These are phyloP conservation scores for Phylloscopus trochilus DNA, from an alignment of 2,113 vertebrate genomes.

Conservation along the genomic window DNA sequence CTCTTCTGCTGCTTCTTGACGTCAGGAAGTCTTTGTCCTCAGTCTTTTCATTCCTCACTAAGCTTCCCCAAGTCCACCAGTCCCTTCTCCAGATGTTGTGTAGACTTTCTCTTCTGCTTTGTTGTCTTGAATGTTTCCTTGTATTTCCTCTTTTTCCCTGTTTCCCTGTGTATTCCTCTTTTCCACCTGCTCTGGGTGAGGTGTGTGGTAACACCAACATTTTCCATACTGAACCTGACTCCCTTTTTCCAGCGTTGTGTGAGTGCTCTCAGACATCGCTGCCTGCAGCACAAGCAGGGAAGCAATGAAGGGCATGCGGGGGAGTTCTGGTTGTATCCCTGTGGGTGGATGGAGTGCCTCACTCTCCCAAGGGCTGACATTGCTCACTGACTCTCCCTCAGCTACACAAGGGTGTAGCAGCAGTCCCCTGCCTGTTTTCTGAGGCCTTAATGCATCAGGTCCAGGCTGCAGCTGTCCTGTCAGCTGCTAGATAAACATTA, in stretches of 20 bases:
- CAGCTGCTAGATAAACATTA: conserved; percentile 1
- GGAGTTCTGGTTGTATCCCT: neutral
- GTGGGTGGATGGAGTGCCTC: neutral
- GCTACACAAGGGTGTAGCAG: neutral
- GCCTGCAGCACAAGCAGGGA: neutral
- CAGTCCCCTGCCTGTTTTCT: neutral
- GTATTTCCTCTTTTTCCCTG: neutral
- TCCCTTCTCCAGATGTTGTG: neutral
- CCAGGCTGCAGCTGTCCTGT: neutral
- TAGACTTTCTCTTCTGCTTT: neutral
- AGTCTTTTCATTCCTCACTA: neutral
- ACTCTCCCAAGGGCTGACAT: neutral
- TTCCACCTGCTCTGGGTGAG: neutral
- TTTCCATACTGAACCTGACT: neutral
- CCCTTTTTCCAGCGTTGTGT: neutral
- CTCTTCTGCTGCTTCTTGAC: neutral
- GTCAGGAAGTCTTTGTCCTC: neutral
- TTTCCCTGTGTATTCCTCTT: neutral
- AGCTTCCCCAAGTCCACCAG: neutral
- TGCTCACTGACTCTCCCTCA: neutral
- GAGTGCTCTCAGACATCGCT: neutral
- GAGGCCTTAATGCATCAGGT: neutral
- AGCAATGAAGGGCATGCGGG: fast-evolving
- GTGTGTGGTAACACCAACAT: neutral
- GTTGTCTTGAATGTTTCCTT: neutral